These are phyloP conservation scores for Lophotis ruficrista DNA, from an alignment of 2,113 vertebrate species.

Conservation along the genomic window DNA sequence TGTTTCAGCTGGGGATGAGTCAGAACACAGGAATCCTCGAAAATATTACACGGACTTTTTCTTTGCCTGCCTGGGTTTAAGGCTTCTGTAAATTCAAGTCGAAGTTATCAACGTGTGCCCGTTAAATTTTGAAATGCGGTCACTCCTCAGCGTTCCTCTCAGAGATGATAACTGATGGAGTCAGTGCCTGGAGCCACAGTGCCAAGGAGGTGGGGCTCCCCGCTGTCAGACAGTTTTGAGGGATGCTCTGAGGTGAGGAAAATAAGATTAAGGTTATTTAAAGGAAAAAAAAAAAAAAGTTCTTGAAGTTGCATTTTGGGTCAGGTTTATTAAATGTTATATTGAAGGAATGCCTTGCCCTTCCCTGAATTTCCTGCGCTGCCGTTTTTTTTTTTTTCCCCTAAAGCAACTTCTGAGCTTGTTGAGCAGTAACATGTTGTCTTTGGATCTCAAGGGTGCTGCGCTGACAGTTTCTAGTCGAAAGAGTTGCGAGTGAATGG, in stretches of 20 bases:
- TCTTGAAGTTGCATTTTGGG: neutral
- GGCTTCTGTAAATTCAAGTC: neutral
- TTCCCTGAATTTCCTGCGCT: neutral
- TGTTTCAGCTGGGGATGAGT: neutral
- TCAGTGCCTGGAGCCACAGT: accelerated
- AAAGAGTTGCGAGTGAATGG: neutral
- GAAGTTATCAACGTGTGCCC: neutral
- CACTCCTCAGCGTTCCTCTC: neutral
- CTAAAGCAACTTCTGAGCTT: neutral
- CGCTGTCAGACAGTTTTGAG: neutral
- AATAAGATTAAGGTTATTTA: neutral
- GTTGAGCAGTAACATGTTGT: neutral
- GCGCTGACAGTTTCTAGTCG: neutral
- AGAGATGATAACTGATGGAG: accelerated
- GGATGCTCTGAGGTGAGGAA: neutral
- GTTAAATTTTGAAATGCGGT: neutral
- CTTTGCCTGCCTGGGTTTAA: neutral
- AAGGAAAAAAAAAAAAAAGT: accelerated
- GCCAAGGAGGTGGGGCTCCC: neutral
- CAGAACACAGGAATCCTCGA: neutral
- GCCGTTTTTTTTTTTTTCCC: neutral
- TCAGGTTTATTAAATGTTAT: neutral
- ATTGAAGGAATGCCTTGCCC: neutral
- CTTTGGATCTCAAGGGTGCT: neutral
- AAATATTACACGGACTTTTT: neutral